phyloP scores from a whole-genome alignment of 2,113 vertebrate genomes.

The Okapia johnstoni region DNA sequence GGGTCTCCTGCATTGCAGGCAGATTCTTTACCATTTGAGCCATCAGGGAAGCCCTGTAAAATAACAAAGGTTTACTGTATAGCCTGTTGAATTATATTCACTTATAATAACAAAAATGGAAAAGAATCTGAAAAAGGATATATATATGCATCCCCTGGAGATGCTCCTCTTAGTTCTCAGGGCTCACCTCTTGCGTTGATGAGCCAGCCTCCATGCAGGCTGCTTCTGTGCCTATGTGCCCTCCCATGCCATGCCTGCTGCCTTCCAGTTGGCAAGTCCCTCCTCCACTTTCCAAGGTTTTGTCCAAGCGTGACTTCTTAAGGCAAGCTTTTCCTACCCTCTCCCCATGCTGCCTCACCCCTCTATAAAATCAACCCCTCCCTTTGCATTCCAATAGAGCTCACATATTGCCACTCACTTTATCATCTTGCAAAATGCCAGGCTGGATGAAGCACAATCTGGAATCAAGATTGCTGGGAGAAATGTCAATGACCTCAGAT shows the following conservation, averaged over 20 bases:
- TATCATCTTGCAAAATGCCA: background rate
- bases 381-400: background rate
- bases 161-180: background rate
- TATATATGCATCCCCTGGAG: background rate
- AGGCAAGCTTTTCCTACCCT: background rate
- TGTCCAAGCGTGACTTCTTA: background rate
- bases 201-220: background rate
- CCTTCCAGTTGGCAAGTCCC: background rate
- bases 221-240: background rate
- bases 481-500: background rate
- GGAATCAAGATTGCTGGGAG: background rate
- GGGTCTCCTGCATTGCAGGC: background rate
- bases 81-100: background rate
- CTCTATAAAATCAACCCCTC: background rate
- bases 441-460: background rate
- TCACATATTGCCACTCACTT: background rate
- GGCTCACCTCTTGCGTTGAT: background rate
- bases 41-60: background rate
- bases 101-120: background rate
- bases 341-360: background rate
- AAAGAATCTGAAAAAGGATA: background rate
- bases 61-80: background rate
- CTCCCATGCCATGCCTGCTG: accelerated
- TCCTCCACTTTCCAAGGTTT: background rate
- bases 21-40: background rate